phyloP scores from a whole-genome alignment of 2,113 vertebrate genomes.

The Taurulus bubalis region DNA sequence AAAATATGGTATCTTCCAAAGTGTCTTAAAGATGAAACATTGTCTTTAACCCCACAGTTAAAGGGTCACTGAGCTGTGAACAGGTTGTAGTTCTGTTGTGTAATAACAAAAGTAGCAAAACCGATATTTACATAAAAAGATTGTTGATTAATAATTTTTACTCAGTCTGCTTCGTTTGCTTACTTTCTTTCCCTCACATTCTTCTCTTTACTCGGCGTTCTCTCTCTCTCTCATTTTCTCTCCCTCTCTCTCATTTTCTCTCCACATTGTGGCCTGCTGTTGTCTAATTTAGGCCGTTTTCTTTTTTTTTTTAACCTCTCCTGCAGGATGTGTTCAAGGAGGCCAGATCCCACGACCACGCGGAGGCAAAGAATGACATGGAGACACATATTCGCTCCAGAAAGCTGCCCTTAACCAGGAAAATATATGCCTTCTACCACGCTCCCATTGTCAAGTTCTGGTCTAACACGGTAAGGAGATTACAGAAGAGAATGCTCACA shows the following conservation, averaged over 20 bases:
- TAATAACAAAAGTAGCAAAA: background rate
- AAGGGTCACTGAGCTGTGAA: background rate
- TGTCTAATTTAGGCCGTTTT: slow-evolving; percentile 27
- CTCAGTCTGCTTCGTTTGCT: background rate
- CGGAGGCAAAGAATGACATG: slow-evolving; percentile 88
- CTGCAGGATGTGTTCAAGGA: slow-evolving; percentile 97
- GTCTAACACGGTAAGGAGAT: slow-evolving; percentile 92
- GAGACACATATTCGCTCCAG: slow-evolving; percentile 91
- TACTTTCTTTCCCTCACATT: background rate
- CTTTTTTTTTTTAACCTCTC: slow-evolving; percentile 15
- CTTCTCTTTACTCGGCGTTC: background rate
- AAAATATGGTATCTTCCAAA: background rate
- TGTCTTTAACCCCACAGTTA: no score
- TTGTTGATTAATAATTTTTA: background rate
- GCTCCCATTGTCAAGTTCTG: slow-evolving; percentile 99
- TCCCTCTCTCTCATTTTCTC: background rate
- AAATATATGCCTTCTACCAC: slow-evolving; percentile 98
- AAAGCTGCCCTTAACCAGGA: slow-evolving; percentile 93
- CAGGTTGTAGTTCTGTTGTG: background rate
- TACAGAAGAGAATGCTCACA: background rate
- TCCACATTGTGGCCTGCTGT: background rate
- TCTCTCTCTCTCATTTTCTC: background rate
- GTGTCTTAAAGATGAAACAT: background rate
- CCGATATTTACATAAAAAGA: background rate
- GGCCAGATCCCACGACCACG: slow-evolving; percentile 85